Evolutionary conservation across 2,888 invertebrate species (phyloP).

Genomic region (Arenicola marina): DNA sequence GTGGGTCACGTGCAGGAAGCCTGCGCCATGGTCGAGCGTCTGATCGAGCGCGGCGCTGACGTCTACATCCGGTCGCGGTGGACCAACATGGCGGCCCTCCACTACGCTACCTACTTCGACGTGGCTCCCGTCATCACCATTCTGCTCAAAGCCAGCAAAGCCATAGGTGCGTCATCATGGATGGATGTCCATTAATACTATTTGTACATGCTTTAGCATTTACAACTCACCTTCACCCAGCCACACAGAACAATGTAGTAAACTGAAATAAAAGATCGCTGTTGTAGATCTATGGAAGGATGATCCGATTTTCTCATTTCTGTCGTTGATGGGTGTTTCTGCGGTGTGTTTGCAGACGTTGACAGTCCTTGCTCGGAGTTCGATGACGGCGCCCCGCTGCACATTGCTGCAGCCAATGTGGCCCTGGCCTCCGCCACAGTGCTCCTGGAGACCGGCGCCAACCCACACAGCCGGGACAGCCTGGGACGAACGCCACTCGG

Average conservation of each 20-base stretch:
- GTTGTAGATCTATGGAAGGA: background rate
- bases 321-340: too few species aligned
- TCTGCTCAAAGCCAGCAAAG: conserved; percentile 43
- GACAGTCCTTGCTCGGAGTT: conserved; percentile 63
- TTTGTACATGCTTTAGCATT: too few species aligned
- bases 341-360: too few species aligned
- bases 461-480: conserved; percentile 51
- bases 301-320: background rate
- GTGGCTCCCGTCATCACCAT: conserved; percentile 61
- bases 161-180: conserved; percentile 16
- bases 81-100: conserved; percentile 65
- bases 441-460: conserved; percentile 60
- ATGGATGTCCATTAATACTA: too few species aligned
- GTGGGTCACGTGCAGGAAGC: conserved; percentile 59
- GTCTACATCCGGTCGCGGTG: conserved; percentile 63
- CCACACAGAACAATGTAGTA: too few species aligned
- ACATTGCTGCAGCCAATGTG: conserved; percentile 64
- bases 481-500: conserved; percentile 51
- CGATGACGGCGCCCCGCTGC: conserved; percentile 63
- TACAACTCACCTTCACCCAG: too few species aligned
- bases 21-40: conserved; percentile 44
- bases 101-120: conserved; percentile 65
- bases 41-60: conserved; percentile 59
- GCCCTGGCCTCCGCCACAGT: conserved; percentile 61
- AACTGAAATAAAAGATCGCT: too few species aligned